A percentile compares a stretch with the other conserved stretches of the same genome.
Evolutionary conservation across 2,888 invertebrate genomes (phyloP).

Genomic region (Xestia c-nigrum): DNA sequence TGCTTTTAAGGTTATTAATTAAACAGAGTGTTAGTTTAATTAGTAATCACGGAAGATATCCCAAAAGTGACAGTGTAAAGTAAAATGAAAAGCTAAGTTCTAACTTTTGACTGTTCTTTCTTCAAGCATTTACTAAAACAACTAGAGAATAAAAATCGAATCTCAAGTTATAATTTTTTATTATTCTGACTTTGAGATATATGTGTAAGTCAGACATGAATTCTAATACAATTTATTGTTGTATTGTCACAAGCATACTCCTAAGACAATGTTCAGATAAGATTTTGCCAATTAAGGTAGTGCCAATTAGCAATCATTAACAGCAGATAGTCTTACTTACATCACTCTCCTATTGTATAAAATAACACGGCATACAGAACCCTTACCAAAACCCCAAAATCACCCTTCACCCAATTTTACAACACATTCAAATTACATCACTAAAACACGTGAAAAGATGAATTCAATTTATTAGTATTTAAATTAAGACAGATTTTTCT

Average conservation of each 20-base stretch:
- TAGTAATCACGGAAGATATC: too few species aligned
- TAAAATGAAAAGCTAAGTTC: background rate
- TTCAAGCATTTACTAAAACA: background rate
- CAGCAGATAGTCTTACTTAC: background rate
- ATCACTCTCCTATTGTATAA: background rate
- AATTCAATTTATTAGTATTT: slow-evolving; percentile 45
- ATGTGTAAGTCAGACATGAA: background rate
- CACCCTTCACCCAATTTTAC: background rate
- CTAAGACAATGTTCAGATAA: background rate
- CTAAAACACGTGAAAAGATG: slow-evolving; percentile 21
- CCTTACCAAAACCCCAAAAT: background rate
- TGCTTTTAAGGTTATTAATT: too few species aligned
- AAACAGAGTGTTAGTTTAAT: too few species aligned
- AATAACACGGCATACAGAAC: background rate
- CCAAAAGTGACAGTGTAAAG: too few species aligned
- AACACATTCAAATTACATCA: slow-evolving; percentile 27
- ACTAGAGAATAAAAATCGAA: too few species aligned
- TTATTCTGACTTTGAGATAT: background rate
- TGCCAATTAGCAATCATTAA: background rate
- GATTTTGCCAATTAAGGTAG: background rate
- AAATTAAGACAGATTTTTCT: slow-evolving; percentile 39
- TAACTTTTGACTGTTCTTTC: background rate
- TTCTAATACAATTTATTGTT: background rate
- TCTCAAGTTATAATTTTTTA: background rate
- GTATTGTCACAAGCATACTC: background rate